Percentiles rank a stretch among this genome's conserved stretches.
phyloP scores from a whole-genome alignment of 2,113 vertebrate species.

The Artemisiospiza belli region DNA sequence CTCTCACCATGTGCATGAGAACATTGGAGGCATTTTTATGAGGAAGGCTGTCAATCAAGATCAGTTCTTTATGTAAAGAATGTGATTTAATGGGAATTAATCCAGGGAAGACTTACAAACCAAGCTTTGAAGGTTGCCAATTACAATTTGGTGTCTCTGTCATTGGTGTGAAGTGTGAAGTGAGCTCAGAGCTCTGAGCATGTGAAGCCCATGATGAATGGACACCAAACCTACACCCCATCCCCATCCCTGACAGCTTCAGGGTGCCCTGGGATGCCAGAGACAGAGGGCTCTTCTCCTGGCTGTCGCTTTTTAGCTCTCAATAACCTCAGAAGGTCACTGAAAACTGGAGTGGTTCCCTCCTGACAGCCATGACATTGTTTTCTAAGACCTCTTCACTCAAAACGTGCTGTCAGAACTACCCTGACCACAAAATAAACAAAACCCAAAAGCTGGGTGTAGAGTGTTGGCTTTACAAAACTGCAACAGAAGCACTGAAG shows the following conservation, averaged over 20 bases:
- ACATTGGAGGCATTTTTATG: neutral
- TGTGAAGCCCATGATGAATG: neutral
- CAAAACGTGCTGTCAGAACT: neutral
- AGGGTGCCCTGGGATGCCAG: neutral
- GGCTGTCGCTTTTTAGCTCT: neutral
- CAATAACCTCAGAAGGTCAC: neutral
- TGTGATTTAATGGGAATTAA: neutral
- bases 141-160: neutral
- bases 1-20: neutral
- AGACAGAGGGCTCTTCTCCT: neutral
- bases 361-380: neutral
- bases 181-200: neutral
- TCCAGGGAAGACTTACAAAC: neutral
- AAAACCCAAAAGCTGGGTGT: neutral
- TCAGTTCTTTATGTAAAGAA: neutral
- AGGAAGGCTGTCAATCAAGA: neutral
- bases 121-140: neutral
- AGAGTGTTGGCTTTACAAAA: neutral
- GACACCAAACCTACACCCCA: neutral
- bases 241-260: neutral
- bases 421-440: neutral
- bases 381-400: neutral
- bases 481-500: neutral
- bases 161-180: neutral
- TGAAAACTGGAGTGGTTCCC: neutral